Conservation (phyloP, 37 sponge, comb jelly and placozoan species). For the Tethya wilhelma region DNA sequence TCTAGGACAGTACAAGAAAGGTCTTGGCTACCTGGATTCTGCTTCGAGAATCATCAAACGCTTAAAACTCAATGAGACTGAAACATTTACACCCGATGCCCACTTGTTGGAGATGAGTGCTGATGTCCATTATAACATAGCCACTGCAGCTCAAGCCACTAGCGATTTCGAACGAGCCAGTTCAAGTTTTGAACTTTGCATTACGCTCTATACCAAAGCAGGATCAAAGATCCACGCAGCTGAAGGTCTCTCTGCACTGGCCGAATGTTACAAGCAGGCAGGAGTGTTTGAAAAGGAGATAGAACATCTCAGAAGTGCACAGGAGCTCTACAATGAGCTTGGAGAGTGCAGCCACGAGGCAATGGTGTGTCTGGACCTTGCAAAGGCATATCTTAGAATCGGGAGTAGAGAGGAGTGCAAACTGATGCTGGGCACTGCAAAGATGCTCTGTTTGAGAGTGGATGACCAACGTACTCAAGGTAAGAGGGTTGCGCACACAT, state of each 20-base stretch:
- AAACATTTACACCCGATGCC: background rate
- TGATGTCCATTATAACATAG: conserved; percentile 60
- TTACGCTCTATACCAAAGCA: conserved; percentile 54
- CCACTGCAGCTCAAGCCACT: conserved; percentile 41
- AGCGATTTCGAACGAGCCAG: conserved; percentile 38
- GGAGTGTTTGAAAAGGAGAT: conserved; percentile 43
- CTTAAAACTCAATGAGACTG: background rate
- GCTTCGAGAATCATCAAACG: conserved; percentile 19
- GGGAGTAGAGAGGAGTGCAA: conserved; percentile 44
- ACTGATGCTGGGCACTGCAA: conserved; percentile 59
- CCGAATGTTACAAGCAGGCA: conserved; percentile 34
- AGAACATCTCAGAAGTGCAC: conserved; percentile 37
- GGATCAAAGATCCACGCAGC: conserved; percentile 30
- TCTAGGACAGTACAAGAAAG: conserved; percentile 46
- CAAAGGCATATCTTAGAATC: conserved; percentile 37
- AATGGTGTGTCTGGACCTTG: conserved; percentile 43
- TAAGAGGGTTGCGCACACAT: background rate
- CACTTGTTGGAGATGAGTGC: conserved; percentile 23
- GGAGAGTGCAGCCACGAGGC: conserved; percentile 51
- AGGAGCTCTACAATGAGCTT: conserved; percentile 46
- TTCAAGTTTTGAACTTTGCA: conserved; percentile 12
- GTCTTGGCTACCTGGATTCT: conserved; percentile 40
- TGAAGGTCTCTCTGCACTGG: conserved; percentile 27
- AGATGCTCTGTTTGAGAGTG: conserved; percentile 39
- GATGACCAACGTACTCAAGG: conserved; percentile 34